Percentiles rank a stretch among this genome's conserved stretches.
Conservation (phyloP, 2,113 vertebrate species). For the Erinaceus europaeus region DNA sequence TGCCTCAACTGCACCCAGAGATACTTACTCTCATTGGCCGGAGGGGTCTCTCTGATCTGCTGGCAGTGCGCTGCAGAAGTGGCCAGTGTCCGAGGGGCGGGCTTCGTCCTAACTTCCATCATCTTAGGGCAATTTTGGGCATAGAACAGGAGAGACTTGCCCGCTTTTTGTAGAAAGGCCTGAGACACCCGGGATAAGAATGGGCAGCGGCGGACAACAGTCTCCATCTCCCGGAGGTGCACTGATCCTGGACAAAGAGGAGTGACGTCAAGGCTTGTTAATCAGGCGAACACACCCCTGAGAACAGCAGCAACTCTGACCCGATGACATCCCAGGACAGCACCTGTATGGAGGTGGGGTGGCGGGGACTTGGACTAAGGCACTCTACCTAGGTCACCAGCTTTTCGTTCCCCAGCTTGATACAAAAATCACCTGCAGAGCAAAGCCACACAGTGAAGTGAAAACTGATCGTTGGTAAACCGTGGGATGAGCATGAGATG, state of each 20-base stretch:
- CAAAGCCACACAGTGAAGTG: not conserved
- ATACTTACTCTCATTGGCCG: slow-evolving; percentile 83
- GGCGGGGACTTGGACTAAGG: too few species aligned
- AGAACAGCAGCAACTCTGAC: not conserved
- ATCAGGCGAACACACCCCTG: not conserved
- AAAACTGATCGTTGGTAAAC: not conserved
- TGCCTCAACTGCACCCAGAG: not conserved
- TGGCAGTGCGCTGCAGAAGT: slow-evolving; percentile 85
- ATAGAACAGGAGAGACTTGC: slow-evolving; percentile 89
- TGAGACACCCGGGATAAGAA: slow-evolving; percentile 94
- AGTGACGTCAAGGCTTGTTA: slow-evolving; percentile 13
- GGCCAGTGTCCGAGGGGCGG: slow-evolving; percentile 84
- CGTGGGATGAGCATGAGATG: not conserved
- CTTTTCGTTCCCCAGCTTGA: not conserved
- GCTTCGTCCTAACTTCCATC: slow-evolving; percentile 91
- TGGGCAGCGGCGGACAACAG: slow-evolving; percentile 92
- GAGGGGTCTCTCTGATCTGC: slow-evolving; percentile 82
- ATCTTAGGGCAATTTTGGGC: slow-evolving; percentile 95
- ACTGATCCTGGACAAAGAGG: slow-evolving; percentile 40
- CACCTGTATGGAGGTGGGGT: not conserved
- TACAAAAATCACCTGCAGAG: not conserved
- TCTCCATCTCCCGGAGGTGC: slow-evolving; percentile 86
- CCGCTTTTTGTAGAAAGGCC: slow-evolving; percentile 94
- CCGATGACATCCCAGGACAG: not conserved
- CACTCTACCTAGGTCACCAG: not conserved